Conservation (phyloP, 2,797 vertebrate species). For the Cryptoprocta ferox region DNA sequence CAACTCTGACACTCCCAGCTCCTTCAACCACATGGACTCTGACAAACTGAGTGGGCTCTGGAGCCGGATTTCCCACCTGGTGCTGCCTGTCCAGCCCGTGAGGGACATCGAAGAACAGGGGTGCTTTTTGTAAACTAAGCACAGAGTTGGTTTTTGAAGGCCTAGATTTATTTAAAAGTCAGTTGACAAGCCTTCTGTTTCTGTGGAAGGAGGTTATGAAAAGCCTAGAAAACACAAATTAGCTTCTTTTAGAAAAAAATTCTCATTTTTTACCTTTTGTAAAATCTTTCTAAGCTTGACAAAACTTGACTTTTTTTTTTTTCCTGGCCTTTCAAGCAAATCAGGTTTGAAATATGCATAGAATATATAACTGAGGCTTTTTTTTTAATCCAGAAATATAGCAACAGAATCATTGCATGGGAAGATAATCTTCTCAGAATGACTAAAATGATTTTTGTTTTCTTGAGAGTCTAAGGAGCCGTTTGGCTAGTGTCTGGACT, state of each 20-base stretch:
- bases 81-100: slow-evolving; percentile 91
- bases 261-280: background rate
- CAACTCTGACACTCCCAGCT: slow-evolving; percentile 16
- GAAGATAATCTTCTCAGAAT: slow-evolving; percentile 5
- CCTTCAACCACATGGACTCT: slow-evolving; percentile 90
- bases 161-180: background rate
- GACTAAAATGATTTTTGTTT: slow-evolving; percentile 8
- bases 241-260: background rate
- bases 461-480: background rate
- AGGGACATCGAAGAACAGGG: slow-evolving; percentile 85
- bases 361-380: background rate
- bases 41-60: slow-evolving; percentile 95
- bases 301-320: slow-evolving; percentile 15
- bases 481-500: background rate
- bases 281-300: slow-evolving; percentile 50
- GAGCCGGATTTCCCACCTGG: slow-evolving; percentile 96
- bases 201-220: background rate
- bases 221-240: background rate
- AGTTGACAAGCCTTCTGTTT: background rate
- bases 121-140: slow-evolving; percentile 81
- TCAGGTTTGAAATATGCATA: slow-evolving; percentile 5
- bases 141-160: background rate
- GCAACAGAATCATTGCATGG: background rate
- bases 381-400: background rate
- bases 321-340: slow-evolving; percentile 50